Evolutionary conservation across 2,888 invertebrate genomes (phyloP).

Genomic region (Agrochola lychnidis): DNA sequence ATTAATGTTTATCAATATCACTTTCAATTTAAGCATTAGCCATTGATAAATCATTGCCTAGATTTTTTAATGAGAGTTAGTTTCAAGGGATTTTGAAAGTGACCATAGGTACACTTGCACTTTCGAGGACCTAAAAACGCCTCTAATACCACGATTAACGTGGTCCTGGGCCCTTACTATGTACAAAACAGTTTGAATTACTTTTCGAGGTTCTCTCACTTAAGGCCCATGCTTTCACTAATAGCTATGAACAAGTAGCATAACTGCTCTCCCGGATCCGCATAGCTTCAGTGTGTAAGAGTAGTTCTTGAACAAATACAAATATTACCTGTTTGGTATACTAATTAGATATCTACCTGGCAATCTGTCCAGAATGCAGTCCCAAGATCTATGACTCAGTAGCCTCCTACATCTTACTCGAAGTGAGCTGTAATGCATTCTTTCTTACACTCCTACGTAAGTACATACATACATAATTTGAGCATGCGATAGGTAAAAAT

Average conservation of each 20-base stretch:
- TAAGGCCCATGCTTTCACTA: not conserved
- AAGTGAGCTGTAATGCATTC: conserved; percentile 31
- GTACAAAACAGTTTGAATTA: not conserved
- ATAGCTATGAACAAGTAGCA: not conserved
- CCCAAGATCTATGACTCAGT: conserved; percentile 41
- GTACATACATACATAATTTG: conserved; percentile 16
- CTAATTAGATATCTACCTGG: conserved; percentile 17
- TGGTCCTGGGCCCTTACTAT: not conserved
- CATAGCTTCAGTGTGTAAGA: not conserved
- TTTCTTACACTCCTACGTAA: conserved; percentile 9
- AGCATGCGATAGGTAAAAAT: conserved; percentile 19
- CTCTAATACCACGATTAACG: not conserved
- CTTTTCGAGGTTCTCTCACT: not conserved
- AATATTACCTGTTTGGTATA: not conserved
- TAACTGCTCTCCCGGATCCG: not conserved
- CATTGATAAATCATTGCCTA: not conserved
- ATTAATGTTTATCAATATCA: conserved; percentile 16
- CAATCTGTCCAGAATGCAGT: conserved; percentile 18
- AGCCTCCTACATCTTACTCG: conserved; percentile 31
- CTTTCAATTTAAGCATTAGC: not conserved
- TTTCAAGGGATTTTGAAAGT: not conserved
- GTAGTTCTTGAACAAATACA: not conserved
- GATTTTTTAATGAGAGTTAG: not conserved
- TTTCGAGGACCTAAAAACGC: not conserved
- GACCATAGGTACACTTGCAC: not conserved